These are phyloP conservation scores for Eleginops maclovinus DNA, from an alignment of 2,113 vertebrate species.

Conservation along the genomic window DNA sequence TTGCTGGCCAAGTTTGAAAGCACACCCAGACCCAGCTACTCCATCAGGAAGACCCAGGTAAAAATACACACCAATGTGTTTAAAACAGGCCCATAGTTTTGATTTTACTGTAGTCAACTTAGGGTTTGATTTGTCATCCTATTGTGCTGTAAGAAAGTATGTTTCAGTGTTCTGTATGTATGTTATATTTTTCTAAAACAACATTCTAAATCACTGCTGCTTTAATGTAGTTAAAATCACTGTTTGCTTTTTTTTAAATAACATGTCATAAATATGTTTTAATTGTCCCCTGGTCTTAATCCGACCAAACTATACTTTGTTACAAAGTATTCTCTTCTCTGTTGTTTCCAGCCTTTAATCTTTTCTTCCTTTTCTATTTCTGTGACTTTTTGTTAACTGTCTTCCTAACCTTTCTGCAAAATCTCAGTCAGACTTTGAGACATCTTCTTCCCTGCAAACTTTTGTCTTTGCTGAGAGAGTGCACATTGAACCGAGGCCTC, in stretches of 20 bases:
- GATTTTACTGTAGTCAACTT: background rate
- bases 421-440: constrained; percentile 76
- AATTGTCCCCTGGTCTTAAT: constrained; percentile 19
- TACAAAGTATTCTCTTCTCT: constrained; percentile 36
- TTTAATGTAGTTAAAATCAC: constrained; percentile 6
- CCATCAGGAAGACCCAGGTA: constrained; percentile 87
- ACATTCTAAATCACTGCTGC: background rate
- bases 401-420: constrained; percentile 54
- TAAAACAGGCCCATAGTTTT: background rate
- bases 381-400: constrained; percentile 52
- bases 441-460: constrained; percentile 71
- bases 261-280: constrained; percentile 16
- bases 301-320: constrained; percentile 27
- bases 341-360: constrained; percentile 24
- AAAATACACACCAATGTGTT: constrained; percentile 40
- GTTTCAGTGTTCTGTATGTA: background rate
- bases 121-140: background rate
- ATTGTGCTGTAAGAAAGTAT: background rate
- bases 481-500: constrained; percentile 81
- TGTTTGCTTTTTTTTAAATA: background rate
- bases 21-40: constrained; percentile 79
- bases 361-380: constrained; percentile 54
- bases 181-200: background rate
- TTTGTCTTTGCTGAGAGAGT: constrained; percentile 80
- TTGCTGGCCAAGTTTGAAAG: constrained; percentile 95